Conservation (phyloP, 1,140 invertebrate species). For the Hesperophylax magnus region DNA sequence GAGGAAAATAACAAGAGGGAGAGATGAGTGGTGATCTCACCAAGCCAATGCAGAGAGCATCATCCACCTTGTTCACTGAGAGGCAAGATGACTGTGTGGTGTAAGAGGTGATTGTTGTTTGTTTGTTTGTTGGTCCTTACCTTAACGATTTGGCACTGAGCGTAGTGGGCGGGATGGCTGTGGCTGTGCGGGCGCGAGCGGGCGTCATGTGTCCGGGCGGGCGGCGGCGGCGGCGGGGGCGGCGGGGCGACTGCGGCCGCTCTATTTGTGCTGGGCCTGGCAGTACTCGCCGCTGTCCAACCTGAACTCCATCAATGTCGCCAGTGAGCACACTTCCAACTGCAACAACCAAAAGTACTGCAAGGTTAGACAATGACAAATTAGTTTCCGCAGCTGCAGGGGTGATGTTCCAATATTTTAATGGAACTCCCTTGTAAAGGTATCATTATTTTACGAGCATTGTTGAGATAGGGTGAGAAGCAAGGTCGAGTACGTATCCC, state of each 20-base stretch:
- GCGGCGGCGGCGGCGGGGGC: constrained; percentile 59
- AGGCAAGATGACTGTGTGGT: too few relatives aligned
- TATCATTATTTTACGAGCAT: neutral
- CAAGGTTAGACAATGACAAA: neutral
- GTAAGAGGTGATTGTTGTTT: neutral
- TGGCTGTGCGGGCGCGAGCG: constrained; percentile 38
- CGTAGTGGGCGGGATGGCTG: constrained; percentile 23
- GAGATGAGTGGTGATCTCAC: too few relatives aligned
- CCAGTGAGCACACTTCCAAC: constrained; percentile 71
- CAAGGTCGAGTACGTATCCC: neutral
- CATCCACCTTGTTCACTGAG: too few relatives aligned
- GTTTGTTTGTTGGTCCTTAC: constrained; percentile 18
- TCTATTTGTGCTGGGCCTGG: constrained; percentile 97
- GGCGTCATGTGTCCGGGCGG: constrained; percentile 58
- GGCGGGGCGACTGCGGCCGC: constrained; percentile 60
- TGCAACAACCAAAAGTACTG: constrained; percentile 59
- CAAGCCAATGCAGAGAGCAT: too few relatives aligned
- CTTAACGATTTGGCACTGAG: constrained; percentile 56
- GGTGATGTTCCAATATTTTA: neutral
- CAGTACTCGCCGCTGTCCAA: constrained; percentile 96
- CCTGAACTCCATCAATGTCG: constrained; percentile 98
- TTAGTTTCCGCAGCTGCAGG: too few relatives aligned
- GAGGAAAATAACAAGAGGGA: too few relatives aligned
- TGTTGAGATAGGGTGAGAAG: neutral
- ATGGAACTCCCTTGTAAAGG: neutral